These are phyloP conservation scores for Trichonephila clavipes DNA, from an alignment of 1,140 invertebrate genomes.

Conservation along the genomic window DNA sequence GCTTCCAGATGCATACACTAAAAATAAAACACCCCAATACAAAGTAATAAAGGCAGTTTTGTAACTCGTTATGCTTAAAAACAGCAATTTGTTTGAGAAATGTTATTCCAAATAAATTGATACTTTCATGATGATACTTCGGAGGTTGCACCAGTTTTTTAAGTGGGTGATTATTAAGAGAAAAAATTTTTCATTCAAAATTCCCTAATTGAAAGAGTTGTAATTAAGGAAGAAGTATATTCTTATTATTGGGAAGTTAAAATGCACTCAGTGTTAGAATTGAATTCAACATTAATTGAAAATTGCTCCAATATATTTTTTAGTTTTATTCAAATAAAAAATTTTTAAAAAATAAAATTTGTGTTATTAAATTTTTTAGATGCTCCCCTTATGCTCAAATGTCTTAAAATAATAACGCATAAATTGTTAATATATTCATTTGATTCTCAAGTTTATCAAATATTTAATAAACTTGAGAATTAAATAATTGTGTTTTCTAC, in stretches of 20 bases:
- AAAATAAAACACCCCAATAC: slow-evolving; percentile 36
- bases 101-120: slow-evolving; percentile 36
- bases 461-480: too few species aligned
- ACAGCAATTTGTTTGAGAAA: slow-evolving; percentile 41
- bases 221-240: background rate
- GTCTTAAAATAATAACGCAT: too few species aligned
- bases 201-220: background rate
- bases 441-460: too few species aligned
- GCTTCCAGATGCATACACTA: slow-evolving; percentile 16
- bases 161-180: background rate
- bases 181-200: background rate
- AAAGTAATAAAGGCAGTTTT: slow-evolving; percentile 30
- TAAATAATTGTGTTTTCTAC: too few species aligned
- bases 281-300: background rate
- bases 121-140: slow-evolving; percentile 1
- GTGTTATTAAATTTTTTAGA: too few species aligned
- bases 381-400: too few species aligned
- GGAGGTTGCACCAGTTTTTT: background rate
- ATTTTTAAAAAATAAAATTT: too few species aligned
- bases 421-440: too few species aligned
- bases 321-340: too few species aligned
- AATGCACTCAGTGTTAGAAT: background rate
- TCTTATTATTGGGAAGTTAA: background rate
- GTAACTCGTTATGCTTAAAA: slow-evolving; percentile 21
- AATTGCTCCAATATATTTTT: background rate